Evolutionary conservation across 2,888 invertebrate species (phyloP).

Genomic region (Agrenia bidenticulata): DNA sequence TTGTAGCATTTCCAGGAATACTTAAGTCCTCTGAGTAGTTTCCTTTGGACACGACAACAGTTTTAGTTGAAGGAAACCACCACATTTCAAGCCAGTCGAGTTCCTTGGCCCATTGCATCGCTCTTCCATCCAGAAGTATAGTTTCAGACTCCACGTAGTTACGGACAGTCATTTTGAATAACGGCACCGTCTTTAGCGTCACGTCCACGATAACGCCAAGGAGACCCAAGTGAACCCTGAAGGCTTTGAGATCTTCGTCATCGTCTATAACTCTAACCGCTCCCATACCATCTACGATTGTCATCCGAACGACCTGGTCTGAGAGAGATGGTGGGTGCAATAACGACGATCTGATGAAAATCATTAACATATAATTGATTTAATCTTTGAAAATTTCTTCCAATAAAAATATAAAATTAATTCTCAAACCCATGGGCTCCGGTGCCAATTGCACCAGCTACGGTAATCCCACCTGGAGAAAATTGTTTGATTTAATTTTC

Average conservation of each 20-base stretch:
- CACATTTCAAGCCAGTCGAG: slow-evolving; percentile 37
- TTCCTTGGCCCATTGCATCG: slow-evolving; percentile 17
- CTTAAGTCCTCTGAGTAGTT: slow-evolving; percentile 18
- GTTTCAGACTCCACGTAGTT: slow-evolving; percentile 27
- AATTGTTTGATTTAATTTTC: not conserved
- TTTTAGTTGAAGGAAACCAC: slow-evolving; percentile 32
- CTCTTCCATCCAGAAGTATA: slow-evolving; percentile 29
- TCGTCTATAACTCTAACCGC: slow-evolving; percentile 21
- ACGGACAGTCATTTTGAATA: slow-evolving; percentile 33
- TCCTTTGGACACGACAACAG: slow-evolving; percentile 32
- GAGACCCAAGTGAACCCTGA: slow-evolving; percentile 34
- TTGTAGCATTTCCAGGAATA: slow-evolving; percentile 26
- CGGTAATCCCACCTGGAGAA: slow-evolving; percentile 30
- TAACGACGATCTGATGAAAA: slow-evolving; percentile 31
- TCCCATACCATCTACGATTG: slow-evolving; percentile 35
- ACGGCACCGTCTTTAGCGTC: slow-evolving; percentile 32
- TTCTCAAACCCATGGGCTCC: slow-evolving; percentile 33
- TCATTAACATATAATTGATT: no score
- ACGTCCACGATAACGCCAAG: slow-evolving; percentile 35
- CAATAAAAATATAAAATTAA: no score
- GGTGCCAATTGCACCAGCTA: slow-evolving; percentile 36
- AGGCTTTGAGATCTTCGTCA: slow-evolving; percentile 23
- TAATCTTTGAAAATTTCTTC: no score
- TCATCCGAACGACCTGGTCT: slow-evolving; percentile 34
- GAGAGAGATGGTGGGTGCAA: slow-evolving; percentile 34